These are phyloP conservation scores for Brachyrhaphis roseni DNA, from an alignment of 2,797 vertebrate species.

Conservation along the genomic window DNA sequence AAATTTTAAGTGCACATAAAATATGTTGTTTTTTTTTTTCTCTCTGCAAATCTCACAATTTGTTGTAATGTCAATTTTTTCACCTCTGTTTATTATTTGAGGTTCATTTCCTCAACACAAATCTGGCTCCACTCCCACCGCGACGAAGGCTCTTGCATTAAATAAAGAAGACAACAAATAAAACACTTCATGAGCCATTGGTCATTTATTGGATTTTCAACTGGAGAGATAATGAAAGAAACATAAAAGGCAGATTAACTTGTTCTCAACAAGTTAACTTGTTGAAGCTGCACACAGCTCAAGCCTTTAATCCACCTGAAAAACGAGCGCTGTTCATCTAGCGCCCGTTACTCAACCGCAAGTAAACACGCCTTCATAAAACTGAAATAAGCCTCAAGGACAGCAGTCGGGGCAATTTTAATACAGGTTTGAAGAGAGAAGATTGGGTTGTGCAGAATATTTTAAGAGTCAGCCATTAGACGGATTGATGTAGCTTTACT, in stretches of 20 bases:
- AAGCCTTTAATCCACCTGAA: conserved; percentile 32
- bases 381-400: conserved; percentile 64
- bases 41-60: conserved; percentile 34
- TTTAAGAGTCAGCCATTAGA: conserved; percentile 55
- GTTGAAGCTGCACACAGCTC: conserved; percentile 27
- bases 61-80: conserved; percentile 30
- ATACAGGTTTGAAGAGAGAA: conserved; percentile 41
- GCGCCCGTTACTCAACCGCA: conserved; percentile 52
- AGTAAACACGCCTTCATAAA: conserved; percentile 63
- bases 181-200: conserved; percentile 2
- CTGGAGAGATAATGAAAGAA: conserved; percentile 9
- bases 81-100: conserved; percentile 18
- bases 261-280: conserved; percentile 30
- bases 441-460: conserved; percentile 28
- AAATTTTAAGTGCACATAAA: conserved; percentile 49
- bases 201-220: conserved; percentile 6
- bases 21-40: conserved; percentile 54
- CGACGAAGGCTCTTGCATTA: neutral
- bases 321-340: conserved; percentile 32
- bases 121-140: neutral
- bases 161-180: conserved; percentile 18
- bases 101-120: neutral
- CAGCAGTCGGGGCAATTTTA: conserved; percentile 52
- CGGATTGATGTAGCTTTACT: conserved; percentile 73
- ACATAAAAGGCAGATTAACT: conserved; percentile 8